These are phyloP conservation scores for Acanthis flammea DNA, from an alignment of 2,797 vertebrate genomes.

Conservation along the genomic window DNA sequence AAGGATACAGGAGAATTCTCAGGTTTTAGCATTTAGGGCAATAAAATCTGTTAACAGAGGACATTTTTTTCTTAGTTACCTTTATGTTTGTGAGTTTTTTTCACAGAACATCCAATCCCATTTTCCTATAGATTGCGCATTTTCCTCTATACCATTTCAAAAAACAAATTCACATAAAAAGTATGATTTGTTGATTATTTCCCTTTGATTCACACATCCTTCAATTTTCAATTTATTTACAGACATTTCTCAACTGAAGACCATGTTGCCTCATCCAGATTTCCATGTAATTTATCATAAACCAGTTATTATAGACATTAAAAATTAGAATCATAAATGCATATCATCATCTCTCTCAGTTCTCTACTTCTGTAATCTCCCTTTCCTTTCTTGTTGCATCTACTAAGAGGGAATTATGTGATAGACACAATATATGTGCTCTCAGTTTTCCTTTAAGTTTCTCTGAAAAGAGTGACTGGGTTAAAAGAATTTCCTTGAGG, in stretches of 20 bases:
- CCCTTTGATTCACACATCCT: not conserved
- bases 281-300: not conserved
- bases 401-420: not conserved
- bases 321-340: not conserved
- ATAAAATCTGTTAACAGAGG: not conserved
- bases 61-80: not conserved
- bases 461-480: not conserved
- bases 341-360: not conserved
- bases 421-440: not conserved
- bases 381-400: not conserved
- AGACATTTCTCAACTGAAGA: not conserved
- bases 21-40: not conserved
- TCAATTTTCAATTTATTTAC: not conserved
- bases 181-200: not conserved
- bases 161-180: not conserved
- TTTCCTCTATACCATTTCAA: not conserved
- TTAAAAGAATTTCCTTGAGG: not conserved
- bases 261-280: not conserved
- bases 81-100: not conserved
- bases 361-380: not conserved
- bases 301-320: not conserved
- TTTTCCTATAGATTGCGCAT: not conserved
- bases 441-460: not conserved
- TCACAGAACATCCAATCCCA: not conserved
- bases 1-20: not conserved